Evolutionary conservation across 2,797 vertebrate genomes (phyloP).

Genomic region (Amazona ochrocephala): DNA sequence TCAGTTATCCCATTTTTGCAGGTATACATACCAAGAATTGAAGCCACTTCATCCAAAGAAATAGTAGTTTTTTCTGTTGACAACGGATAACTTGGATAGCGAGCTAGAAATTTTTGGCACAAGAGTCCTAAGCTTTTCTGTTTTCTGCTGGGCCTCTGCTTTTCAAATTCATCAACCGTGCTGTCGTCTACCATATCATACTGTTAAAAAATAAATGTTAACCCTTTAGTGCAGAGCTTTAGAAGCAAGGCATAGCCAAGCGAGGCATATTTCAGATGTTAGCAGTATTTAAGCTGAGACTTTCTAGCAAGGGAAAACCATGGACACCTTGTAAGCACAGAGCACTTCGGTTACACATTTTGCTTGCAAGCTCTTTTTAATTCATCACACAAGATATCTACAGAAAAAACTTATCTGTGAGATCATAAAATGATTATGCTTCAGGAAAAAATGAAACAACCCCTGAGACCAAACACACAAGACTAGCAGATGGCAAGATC

Average conservation of each 20-base stretch:
- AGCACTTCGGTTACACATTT: background rate
- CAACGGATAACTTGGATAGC: conserved; percentile 89
- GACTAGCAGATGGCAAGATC: background rate
- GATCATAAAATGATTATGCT: background rate
- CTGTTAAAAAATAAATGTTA: conserved; percentile 69
- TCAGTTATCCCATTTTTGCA: background rate
- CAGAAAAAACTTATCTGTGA: background rate
- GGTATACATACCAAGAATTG: conserved; percentile 85
- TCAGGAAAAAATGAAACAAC: background rate
- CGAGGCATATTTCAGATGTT: background rate
- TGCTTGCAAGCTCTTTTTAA: background rate
- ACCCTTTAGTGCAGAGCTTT: conserved; percentile 30
- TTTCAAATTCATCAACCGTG: conserved; percentile 82
- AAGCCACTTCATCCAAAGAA: conserved; percentile 92
- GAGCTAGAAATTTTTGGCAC: conserved; percentile 93
- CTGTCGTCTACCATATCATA: conserved; percentile 81
- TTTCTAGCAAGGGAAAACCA: background rate
- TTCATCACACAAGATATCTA: background rate
- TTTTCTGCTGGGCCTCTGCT: conserved; percentile 92
- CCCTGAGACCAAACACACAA: background rate
- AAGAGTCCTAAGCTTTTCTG: conserved; percentile 94
- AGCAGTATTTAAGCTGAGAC: background rate
- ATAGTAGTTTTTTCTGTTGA: conserved; percentile 87
- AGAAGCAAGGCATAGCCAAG: background rate
- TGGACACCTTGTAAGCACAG: background rate